phyloP scores from a whole-genome alignment of 2,113 vertebrate genomes.

The Triplophysa dalaica region DNA sequence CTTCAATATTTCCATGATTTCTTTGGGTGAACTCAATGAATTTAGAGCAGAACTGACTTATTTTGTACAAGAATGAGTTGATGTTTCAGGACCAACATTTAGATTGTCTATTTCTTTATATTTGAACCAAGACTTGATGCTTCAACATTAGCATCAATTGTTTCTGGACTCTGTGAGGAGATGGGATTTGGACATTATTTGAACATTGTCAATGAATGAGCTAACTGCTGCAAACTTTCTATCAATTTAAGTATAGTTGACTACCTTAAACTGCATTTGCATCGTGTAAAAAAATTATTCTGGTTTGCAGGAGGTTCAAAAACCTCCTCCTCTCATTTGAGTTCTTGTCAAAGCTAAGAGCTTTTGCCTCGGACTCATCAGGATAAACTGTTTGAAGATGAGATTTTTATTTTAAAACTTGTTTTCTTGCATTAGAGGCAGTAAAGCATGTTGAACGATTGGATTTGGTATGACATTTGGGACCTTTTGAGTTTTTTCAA shows the following conservation, averaged over 20 bases:
- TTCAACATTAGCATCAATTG: not conserved
- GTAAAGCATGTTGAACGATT: constrained; percentile 25
- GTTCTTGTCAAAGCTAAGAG: constrained; percentile 31
- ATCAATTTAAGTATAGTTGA: not conserved
- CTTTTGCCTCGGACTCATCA: constrained; percentile 39
- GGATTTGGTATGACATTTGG: not conserved
- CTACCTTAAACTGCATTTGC: not conserved
- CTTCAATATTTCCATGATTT: not conserved
- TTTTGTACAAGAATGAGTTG: not conserved
- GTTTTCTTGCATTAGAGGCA: constrained; percentile 44
- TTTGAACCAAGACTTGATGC: not conserved
- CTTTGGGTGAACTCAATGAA: not conserved
- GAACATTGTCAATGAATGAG: constrained; percentile 3
- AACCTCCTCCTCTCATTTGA: constrained; percentile 37
- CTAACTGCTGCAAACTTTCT: not conserved
- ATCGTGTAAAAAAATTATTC: no score
- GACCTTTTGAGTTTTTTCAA: constrained; percentile 2
- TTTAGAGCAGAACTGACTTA: not conserved
- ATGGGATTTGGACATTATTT: not conserved
- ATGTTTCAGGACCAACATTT: not conserved
- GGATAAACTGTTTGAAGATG: constrained; percentile 33
- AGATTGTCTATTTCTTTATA: no score
- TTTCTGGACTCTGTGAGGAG: not conserved
- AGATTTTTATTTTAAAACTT: not conserved
- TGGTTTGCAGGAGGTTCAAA: no score